Conservation (phyloP, 2,113 vertebrate species). For the Raphicerus campestris region DNA sequence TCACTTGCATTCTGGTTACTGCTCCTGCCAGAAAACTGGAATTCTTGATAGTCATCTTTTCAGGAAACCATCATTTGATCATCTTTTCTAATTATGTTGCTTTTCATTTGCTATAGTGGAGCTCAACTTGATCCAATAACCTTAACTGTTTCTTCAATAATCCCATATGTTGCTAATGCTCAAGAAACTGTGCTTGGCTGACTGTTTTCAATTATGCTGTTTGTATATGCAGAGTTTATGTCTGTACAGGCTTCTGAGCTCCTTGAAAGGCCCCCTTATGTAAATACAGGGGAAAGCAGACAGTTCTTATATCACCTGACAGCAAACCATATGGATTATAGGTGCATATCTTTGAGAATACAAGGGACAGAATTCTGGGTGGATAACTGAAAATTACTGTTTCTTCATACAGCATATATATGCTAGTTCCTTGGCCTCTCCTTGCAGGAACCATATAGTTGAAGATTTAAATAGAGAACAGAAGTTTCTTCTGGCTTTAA, state of each 20-base stretch:
- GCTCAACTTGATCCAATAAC: background rate
- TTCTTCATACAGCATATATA: background rate
- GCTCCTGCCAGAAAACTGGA: background rate
- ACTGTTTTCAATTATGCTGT: slow-evolving; percentile 57
- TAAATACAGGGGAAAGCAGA: slow-evolving; percentile 42
- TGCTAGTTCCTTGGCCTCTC: background rate
- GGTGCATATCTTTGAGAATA: background rate
- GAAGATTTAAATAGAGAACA: background rate
- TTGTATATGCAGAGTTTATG: background rate
- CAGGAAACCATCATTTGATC: background rate
- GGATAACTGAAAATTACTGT: background rate
- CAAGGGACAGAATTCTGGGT: background rate
- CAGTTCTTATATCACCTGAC: slow-evolving; percentile 26
- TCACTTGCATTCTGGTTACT: background rate
- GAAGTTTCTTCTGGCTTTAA: slow-evolving; percentile 31
- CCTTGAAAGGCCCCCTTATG: background rate
- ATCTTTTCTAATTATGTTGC: background rate
- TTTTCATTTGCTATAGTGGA: background rate
- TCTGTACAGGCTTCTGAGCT: background rate
- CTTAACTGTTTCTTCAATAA: background rate
- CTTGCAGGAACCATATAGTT: background rate
- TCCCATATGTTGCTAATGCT: background rate
- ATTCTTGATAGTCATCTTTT: background rate
- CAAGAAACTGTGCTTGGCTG: background rate
- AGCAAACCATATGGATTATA: background rate